These are phyloP conservation scores for Solea solea DNA, from an alignment of 2,113 vertebrate genomes.

Conservation along the genomic window DNA sequence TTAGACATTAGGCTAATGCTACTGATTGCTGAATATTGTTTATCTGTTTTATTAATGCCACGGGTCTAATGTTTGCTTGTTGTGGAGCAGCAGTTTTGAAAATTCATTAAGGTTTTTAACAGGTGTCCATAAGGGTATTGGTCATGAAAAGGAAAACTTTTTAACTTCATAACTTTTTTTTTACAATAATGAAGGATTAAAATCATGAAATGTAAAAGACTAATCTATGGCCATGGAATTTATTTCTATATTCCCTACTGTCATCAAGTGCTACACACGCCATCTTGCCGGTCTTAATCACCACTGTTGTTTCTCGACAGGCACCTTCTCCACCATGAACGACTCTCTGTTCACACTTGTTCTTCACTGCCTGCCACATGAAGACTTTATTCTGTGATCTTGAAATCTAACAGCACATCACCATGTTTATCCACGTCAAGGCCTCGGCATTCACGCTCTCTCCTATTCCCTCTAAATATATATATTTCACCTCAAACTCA, in stretches of 20 bases:
- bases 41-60: neutral
- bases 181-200: too few relatives aligned
- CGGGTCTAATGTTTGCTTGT: neutral
- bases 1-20: neutral
- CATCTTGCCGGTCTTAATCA: constrained; percentile 28
- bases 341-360: too few relatives aligned
- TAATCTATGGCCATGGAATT: too few relatives aligned
- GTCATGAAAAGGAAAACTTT: neutral
- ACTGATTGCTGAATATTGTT: neutral
- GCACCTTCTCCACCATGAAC: neutral
- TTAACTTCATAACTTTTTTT: too few relatives aligned
- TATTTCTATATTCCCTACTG: neutral
- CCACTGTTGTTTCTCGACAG: neutral
- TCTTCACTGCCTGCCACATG: too few relatives aligned
- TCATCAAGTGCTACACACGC: neutral
- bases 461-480: too few relatives aligned
- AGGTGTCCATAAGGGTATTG: neutral
- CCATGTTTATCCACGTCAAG: too few relatives aligned
- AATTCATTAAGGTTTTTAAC: neutral
- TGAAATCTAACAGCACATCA: too few relatives aligned
- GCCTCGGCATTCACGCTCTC: too few relatives aligned
- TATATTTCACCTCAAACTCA: too few relatives aligned
- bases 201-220: too few relatives aligned
- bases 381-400: too few relatives aligned
- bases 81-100: neutral